phyloP scores from a whole-genome alignment of 2,113 vertebrate species.

The Nannospalax galili region DNA sequence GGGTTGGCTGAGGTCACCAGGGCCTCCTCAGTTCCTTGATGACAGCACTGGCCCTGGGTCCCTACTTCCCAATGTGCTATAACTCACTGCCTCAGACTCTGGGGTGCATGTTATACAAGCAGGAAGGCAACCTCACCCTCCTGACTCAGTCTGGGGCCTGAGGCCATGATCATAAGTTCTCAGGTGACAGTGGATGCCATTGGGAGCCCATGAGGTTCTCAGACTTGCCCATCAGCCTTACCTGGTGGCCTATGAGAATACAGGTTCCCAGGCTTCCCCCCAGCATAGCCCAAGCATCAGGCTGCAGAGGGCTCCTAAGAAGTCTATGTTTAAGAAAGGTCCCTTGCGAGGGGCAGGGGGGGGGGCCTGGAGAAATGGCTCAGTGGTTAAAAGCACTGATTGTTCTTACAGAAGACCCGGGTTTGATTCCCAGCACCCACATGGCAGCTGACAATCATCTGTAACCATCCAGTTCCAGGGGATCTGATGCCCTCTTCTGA shows the following conservation, averaged over 20 bases:
- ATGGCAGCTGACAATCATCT: too few relatives aligned
- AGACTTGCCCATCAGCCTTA: neutral
- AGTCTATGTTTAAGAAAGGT: rapidly evolving
- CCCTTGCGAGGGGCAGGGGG: neutral
- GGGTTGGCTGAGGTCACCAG: neutral
- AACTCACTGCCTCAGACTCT: neutral
- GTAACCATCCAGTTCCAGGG: too few relatives aligned
- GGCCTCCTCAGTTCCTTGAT: neutral
- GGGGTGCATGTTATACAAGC: neutral
- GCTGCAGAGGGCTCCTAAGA: neutral
- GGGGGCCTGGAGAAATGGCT: neutral
- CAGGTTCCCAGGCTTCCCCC: neutral
- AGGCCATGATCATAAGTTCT: neutral
- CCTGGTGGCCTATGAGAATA: neutral
- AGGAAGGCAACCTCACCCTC: neutral
- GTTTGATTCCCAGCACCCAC: too few relatives aligned
- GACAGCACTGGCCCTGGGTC: neutral
- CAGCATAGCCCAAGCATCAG: neutral
- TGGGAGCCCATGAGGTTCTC: neutral
- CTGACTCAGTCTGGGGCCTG: neutral
- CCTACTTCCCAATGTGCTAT: neutral
- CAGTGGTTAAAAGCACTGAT: too few relatives aligned
- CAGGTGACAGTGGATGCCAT: neutral
- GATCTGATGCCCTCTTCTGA: too few relatives aligned
- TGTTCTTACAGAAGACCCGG: too few relatives aligned